A percentile compares a stretch with the other conserved stretches of the same genome.
Evolutionary conservation across 2,113 vertebrate species (phyloP).

Genomic region (mouse (Mus musculus)): GRCm39 chr6:137257001-137257500

Average conservation of each 20-base stretch:
- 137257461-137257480: slow-evolving; percentile 1
- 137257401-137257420: background rate
- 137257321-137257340: background rate
- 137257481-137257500: background rate
- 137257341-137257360: too few species aligned
- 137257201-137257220: background rate
- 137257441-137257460: background rate
- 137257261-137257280: background rate
- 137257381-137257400: background rate
- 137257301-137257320: background rate
- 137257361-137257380: background rate
- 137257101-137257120: background rate
- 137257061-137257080: background rate
- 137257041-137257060: background rate
- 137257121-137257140: background rate
- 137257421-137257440: background rate
- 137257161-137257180: background rate
- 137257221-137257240: background rate
- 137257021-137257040: background rate
- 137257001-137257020: background rate
- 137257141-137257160: background rate
- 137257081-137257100: background rate
- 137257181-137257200: background rate
- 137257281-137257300: too few species aligned
- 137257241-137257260: background rate